Percentiles rank a stretch among this genome's conserved stretches.
Evolutionary conservation across 2,888 invertebrate genomes (phyloP).

Genomic region (Belgica antarctica): DNA sequence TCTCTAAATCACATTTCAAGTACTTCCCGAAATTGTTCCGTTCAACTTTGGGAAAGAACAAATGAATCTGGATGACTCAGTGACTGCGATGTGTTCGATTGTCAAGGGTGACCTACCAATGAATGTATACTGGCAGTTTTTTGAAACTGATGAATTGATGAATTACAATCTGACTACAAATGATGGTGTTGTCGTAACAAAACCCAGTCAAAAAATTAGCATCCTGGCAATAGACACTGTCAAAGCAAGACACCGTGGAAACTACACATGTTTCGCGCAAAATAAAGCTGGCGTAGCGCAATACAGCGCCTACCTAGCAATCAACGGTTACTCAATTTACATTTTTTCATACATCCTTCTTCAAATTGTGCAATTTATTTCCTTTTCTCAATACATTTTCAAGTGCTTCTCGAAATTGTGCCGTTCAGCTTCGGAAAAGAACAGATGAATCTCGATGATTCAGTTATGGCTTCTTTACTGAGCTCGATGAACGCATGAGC

Average conservation of each 20-base stretch:
- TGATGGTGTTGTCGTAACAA: conserved; percentile 59
- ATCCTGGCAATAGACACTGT: conserved; percentile 64
- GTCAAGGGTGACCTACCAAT: conserved; percentile 70
- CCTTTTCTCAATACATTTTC: not conserved
- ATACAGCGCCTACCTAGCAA: conserved; percentile 58
- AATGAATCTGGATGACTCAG: conserved; percentile 70
- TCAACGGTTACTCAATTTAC: conserved; percentile 60
- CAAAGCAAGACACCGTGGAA: conserved; percentile 61
- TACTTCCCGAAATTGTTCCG: conserved; percentile 54
- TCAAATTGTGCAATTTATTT: conserved; percentile 26
- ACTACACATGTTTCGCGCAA: conserved; percentile 61
- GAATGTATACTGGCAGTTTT: conserved; percentile 67
- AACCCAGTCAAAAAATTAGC: conserved; percentile 62
- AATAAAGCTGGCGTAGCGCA: conserved; percentile 60
- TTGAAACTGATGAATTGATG: conserved; percentile 48
- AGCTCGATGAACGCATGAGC: conserved; percentile 62
- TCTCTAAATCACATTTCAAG: not conserved
- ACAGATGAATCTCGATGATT: conserved; percentile 67
- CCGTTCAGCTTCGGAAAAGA: conserved; percentile 71
- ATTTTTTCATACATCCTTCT: not conserved
- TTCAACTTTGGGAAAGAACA: conserved; percentile 54
- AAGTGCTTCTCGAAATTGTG: conserved; percentile 65
- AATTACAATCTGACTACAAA: conserved; percentile 51
- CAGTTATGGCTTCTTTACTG: too few relatives aligned
- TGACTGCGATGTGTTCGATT: conserved; percentile 66